Conservation (phyloP, 2,113 vertebrate species). For the Panthera tigris region DNA sequence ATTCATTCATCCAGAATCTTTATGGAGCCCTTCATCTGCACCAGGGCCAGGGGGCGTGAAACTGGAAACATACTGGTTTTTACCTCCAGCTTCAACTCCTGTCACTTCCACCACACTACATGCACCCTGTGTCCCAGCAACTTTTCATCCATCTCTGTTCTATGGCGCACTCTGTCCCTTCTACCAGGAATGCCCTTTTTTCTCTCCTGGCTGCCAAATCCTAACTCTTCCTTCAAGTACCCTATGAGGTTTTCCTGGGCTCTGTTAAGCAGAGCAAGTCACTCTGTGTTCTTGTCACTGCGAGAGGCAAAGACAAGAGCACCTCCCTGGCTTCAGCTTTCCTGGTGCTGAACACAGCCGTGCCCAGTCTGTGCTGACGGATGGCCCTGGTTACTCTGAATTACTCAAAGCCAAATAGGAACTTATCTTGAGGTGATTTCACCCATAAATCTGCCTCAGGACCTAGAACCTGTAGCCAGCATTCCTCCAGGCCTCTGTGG, state of each 20-base stretch:
- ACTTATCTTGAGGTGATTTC: not conserved
- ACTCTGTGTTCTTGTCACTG: not conserved
- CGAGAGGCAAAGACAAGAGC: not conserved
- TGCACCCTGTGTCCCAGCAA: not conserved
- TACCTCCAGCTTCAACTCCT: not conserved
- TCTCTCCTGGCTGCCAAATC: not conserved
- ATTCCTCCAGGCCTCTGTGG: not conserved
- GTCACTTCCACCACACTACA: not conserved
- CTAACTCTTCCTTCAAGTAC: not conserved
- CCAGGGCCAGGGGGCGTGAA: no score
- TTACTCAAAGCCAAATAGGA: not conserved
- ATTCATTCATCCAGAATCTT: not conserved
- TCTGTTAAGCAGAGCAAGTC: not conserved
- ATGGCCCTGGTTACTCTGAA: not conserved
- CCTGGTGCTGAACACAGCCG: rapidly evolving
- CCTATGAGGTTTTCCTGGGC: not conserved
- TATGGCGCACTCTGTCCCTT: not conserved
- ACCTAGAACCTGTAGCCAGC: not conserved
- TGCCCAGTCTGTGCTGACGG: rapidly evolving
- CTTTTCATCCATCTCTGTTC: no score
- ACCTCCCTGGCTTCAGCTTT: not conserved
- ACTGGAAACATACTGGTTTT: not conserved
- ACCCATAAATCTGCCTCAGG: not conserved
- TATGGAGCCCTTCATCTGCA: not conserved
- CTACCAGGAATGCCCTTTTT: not conserved